phyloP scores from a whole-genome alignment of 1,140 invertebrate genomes.

The Pinna nobilis region DNA sequence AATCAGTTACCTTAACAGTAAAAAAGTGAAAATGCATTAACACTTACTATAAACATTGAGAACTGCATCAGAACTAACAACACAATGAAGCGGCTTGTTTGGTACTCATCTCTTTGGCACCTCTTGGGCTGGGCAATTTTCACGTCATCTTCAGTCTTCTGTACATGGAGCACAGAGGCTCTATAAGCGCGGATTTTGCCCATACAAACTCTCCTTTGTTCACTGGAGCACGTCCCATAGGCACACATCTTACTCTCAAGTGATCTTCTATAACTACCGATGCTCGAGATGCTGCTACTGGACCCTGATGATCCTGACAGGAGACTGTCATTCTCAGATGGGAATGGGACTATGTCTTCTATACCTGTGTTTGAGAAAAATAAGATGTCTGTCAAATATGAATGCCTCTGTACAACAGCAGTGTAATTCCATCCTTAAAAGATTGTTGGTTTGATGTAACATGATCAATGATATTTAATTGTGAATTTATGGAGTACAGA shows the following conservation, averaged over 20 bases:
- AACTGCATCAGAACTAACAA: slow-evolving; percentile 87
- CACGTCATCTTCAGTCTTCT: slow-evolving; percentile 37
- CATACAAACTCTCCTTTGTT: slow-evolving; percentile 58
- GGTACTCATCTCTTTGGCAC: slow-evolving; percentile 75
- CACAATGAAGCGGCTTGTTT: slow-evolving; percentile 88
- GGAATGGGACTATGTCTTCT: slow-evolving; percentile 66
- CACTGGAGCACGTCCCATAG: slow-evolving; percentile 50
- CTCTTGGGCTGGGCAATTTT: slow-evolving; percentile 11
- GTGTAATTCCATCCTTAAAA: too few relatives aligned
- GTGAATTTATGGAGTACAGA: too few relatives aligned
- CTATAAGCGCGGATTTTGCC: slow-evolving; percentile 55
- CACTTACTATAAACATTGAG: slow-evolving; percentile 91
- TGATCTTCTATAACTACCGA: slow-evolving; percentile 8
- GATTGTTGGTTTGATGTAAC: too few relatives aligned
- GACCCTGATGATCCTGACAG: slow-evolving; percentile 17
- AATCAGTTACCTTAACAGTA: not conserved
- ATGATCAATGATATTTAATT: too few relatives aligned
- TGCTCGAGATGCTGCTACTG: slow-evolving; percentile 17
- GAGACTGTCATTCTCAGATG: slow-evolving; percentile 30
- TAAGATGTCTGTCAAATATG: too few relatives aligned
- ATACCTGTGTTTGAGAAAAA: too few relatives aligned
- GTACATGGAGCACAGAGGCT: slow-evolving; percentile 14
- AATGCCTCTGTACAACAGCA: too few relatives aligned
- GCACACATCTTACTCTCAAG: slow-evolving; percentile 58
- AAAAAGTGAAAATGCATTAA: not conserved